Evolutionary conservation across 2,888 invertebrate species (phyloP).

Genomic region (Lagria hirta): DNA sequence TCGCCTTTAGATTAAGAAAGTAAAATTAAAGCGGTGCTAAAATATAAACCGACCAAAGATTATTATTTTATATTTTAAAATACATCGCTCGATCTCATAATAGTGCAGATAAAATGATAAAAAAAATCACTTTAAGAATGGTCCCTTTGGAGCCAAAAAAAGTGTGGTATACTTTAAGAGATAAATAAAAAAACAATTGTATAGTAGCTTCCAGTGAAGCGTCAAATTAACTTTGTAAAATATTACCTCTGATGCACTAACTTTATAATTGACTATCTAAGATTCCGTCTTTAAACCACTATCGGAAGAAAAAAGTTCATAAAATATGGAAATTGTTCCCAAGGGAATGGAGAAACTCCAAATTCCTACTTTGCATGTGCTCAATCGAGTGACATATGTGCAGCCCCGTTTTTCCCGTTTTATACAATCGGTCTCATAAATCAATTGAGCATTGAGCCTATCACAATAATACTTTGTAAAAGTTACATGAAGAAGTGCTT

Average conservation of each 20-base stretch:
- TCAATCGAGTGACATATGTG: conserved; percentile 19
- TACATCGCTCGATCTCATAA: too few species aligned
- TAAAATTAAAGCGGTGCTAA: too few species aligned
- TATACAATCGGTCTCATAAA: conserved; percentile 5
- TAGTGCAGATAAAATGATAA: too few species aligned
- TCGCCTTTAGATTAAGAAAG: too few species aligned
- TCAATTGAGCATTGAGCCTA: conserved; percentile 5
- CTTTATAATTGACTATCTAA: conserved; percentile 37
- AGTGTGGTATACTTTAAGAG: conserved; percentile 17
- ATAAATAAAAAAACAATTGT: conserved; percentile 39
- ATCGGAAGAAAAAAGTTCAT: conserved; percentile 30
- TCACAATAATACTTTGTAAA: conserved; percentile 1
- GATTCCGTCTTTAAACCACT: conserved; percentile 29
- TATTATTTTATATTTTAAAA: too few species aligned
- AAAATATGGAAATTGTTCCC: conserved; percentile 34
- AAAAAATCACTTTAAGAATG: conserved; percentile 11
- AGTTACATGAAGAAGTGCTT: too few species aligned
- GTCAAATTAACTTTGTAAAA: conserved; percentile 50
- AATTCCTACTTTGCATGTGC: conserved; percentile 27
- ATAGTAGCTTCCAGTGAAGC: conserved; percentile 45
- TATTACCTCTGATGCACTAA: conserved; percentile 43
- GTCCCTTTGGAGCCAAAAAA: conserved; percentile 15
- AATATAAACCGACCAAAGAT: too few species aligned
- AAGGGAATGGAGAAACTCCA: conserved; percentile 24
- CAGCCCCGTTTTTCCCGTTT: conserved; percentile 9